Evolutionary conservation across 2,113 vertebrate species (phyloP).

Genomic region (Salvelinus fontinalis): DNA sequence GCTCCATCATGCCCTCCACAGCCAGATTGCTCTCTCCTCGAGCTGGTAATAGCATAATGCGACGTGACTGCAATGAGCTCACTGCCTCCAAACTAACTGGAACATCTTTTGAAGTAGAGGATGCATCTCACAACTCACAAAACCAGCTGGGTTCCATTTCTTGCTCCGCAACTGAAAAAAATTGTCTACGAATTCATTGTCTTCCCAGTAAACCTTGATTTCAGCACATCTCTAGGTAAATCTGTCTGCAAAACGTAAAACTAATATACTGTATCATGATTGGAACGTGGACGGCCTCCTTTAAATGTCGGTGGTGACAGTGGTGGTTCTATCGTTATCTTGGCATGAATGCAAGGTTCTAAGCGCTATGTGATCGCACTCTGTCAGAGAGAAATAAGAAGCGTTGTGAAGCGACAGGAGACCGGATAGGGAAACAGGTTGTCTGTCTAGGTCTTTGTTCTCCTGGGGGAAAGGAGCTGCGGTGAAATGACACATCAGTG

Average conservation of each 20-base stretch:
- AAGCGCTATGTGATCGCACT: constrained; percentile 19
- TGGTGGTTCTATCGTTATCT: neutral
- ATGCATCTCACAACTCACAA: constrained; percentile 32
- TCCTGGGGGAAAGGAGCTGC: constrained; percentile 20
- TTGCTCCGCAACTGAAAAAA: constrained; percentile 41
- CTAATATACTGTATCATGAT: constrained; percentile 4
- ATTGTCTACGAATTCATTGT: constrained; percentile 48
- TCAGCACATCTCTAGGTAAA: constrained; percentile 26
- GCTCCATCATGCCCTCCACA: neutral
- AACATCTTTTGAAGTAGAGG: too few relatives aligned
- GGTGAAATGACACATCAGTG: constrained; percentile 48
- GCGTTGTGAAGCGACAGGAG: neutral
- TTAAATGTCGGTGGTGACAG: constrained; percentile 38
- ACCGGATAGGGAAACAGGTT: constrained; percentile 7
- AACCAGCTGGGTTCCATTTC: constrained; percentile 48
- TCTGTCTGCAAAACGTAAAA: constrained; percentile 29
- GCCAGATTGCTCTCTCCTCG: constrained; percentile 22
- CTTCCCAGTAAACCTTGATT: constrained; percentile 50
- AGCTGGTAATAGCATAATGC: constrained; percentile 46
- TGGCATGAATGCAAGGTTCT: constrained; percentile 2
- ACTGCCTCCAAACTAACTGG: neutral
- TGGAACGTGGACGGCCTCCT: constrained; percentile 9
- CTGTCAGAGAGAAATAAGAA: constrained; percentile 15
- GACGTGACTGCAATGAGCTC: constrained; percentile 50
- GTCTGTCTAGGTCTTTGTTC: constrained; percentile 28